Base-by-base conservation (phyloP, 2,888 invertebrate genomes). In the Apodemia hepburni region DNA sequence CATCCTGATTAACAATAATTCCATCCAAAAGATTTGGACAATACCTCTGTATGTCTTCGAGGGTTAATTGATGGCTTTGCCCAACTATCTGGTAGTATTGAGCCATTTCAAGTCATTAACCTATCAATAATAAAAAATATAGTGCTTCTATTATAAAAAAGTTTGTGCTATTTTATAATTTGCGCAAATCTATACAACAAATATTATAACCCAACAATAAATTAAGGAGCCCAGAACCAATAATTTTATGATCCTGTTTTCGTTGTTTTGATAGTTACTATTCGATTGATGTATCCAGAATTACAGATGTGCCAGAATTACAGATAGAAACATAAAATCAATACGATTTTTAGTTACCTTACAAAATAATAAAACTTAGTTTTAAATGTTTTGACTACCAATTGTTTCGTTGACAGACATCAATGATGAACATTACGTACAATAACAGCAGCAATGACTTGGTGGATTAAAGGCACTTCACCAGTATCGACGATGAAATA, bases 51-150 rank as follows among this genome's bases (percentile, higher is more conserved):
- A 94, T 78, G 72, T 94, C 94, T 73, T 94, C 94, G 70, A 92
- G 76, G 67, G 92, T 86, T 64, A 92, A 74, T 75, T 87, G 85
- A 79, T 91, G 92, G 73, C 87, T 84, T 85, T 92, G 92, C 79
- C 93, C 92, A 80, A 94, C 92, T 78, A 95, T 93, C 75, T 94
- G 94, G 81, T 93, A 95, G 85, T 93, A 95, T 83, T 95, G 94
- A 82, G 94, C 95, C 95, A 95, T 95, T 81, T 84, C 88, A 81
- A 79, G 73, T 69, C 70, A 74, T 87, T 85, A 90, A 71, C 86
- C 88, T 89, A 75, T 70, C 78, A 78, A 70, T 64, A 69, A 65
- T 69, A 38, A 61, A 27, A 64, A 18, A 17, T 38, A 62, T 42
- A 38, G 15, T 2, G 1, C 11, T 12, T 38, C 38, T 63, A 57